These are phyloP conservation scores for Hydrophis major DNA, from an alignment of 2,797 vertebrate species.

Conservation along the genomic window DNA sequence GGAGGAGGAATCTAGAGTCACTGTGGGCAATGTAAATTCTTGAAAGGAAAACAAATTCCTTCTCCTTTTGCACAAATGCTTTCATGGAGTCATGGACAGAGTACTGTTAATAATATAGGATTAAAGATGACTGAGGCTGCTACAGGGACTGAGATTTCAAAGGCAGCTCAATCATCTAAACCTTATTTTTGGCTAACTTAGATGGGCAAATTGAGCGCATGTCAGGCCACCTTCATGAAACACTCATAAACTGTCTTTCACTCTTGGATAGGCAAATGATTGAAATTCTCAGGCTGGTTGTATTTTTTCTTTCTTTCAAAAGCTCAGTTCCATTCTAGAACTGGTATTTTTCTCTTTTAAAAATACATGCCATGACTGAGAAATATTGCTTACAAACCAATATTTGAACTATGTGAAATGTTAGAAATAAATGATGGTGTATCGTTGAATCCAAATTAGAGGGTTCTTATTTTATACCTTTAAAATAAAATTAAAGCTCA, in stretches of 20 bases:
- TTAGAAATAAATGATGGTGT: background rate
- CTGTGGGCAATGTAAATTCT: constrained; percentile 13
- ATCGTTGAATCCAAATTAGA: constrained; percentile 3
- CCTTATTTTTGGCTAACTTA: background rate
- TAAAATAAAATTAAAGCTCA: background rate
- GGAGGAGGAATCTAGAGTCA: constrained; percentile 26
- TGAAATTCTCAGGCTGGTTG: background rate
- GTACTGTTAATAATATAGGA: constrained; percentile 6
- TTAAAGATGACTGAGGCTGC: background rate
- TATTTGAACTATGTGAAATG: constrained; percentile 7
- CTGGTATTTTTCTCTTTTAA: background rate
- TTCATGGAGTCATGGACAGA: background rate
- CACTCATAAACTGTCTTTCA: background rate
- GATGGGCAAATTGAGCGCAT: background rate
- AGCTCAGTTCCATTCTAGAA: background rate
- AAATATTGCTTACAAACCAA: background rate
- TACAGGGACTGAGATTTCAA: constrained; percentile 34
- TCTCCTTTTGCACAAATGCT: constrained; percentile 9
- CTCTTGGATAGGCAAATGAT: background rate
- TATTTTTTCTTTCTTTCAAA: background rate
- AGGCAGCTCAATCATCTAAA: background rate
- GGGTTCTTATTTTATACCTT: background rate
- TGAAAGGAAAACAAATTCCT: constrained; percentile 14
- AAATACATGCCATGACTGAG: background rate
- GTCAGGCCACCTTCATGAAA: background rate